Conservation (phyloP, 2,888 invertebrate genomes). For the Hofmannophila pseudospretella region DNA sequence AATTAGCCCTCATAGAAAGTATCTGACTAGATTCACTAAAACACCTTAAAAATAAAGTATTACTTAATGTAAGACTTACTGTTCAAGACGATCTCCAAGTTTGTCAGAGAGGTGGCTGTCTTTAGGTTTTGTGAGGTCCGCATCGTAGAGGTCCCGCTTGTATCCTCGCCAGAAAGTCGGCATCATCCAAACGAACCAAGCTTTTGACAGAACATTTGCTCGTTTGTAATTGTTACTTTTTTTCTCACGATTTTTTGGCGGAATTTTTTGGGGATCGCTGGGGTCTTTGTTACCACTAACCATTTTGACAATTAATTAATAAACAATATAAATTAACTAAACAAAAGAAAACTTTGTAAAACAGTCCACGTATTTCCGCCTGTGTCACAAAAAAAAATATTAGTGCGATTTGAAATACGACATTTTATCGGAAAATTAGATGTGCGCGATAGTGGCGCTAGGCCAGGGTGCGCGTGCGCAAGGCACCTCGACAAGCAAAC, state of each 20-base stretch:
- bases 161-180: conserved; percentile 79
- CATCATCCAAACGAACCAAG: conserved; percentile 76
- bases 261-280: conserved; percentile 60
- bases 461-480: conserved; percentile 48
- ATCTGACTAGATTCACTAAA: too few species aligned
- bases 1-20: too few species aligned
- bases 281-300: conserved; percentile 70
- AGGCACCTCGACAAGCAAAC: conserved; percentile 49
- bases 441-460: conserved; percentile 34
- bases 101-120: conserved; percentile 80
- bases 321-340: conserved; percentile 15
- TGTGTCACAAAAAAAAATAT: conserved; percentile 27
- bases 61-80: too few species aligned
- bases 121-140: conserved; percentile 84
- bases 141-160: conserved; percentile 79
- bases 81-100: conserved; percentile 80
- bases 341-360: conserved; percentile 13
- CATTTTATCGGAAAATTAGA: conserved; percentile 39
- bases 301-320: conserved; percentile 42
- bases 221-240: conserved; percentile 65
- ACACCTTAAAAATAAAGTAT: too few species aligned
- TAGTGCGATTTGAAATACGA: conserved; percentile 36
- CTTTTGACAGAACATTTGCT: conserved; percentile 58
- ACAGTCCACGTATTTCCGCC: conserved; percentile 25
- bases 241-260: conserved; percentile 66